Percentiles rank a stretch among this genome's conserved stretches.
Evolutionary conservation across 1,140 invertebrate species (phyloP).

Genomic region (Dendrolimus punctatus): DNA sequence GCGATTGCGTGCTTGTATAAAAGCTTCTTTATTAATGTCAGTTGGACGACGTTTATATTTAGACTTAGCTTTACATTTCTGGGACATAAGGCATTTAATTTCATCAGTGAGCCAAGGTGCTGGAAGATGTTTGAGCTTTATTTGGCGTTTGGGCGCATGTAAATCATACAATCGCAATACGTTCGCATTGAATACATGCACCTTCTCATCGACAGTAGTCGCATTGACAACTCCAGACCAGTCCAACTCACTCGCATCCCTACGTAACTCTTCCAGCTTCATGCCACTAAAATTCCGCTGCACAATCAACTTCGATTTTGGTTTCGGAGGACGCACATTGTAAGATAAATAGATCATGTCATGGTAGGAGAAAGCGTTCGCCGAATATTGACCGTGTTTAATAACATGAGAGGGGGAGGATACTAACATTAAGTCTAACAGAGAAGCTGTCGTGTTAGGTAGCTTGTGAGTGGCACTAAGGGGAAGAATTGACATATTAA

Average conservation of each 20-base stretch:
- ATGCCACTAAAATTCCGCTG: no score
- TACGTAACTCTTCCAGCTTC: conserved; percentile 2
- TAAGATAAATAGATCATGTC: conserved; percentile 10
- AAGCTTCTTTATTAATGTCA: no score
- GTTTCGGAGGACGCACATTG: not conserved
- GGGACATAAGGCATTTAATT: not conserved
- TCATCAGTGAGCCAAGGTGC: conserved; percentile 8
- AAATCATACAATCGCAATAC: conserved; percentile 6
- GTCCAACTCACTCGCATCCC: not conserved
- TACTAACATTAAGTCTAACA: conserved; percentile 9
- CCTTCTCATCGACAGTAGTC: not conserved
- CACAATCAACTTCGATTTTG: no score
- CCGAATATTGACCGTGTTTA: no score
- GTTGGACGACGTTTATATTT: no score
- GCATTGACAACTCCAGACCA: conserved; percentile 1
- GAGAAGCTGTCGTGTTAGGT: no score
- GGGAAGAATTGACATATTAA: no score
- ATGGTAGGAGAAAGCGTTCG: conserved; percentile 13
- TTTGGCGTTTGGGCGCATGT: conserved; percentile 7
- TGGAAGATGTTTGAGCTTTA: conserved; percentile 6
- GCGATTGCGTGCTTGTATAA: no score
- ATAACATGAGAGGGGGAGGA: conserved; percentile 7
- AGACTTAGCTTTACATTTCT: not conserved
- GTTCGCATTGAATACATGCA: conserved; percentile 3
- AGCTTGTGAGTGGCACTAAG: no score